Evolutionary conservation across 1,140 invertebrate species (phyloP), one percentile per base, ranked within the genome.

Genomic region (Zaprionus capensis): DNA sequence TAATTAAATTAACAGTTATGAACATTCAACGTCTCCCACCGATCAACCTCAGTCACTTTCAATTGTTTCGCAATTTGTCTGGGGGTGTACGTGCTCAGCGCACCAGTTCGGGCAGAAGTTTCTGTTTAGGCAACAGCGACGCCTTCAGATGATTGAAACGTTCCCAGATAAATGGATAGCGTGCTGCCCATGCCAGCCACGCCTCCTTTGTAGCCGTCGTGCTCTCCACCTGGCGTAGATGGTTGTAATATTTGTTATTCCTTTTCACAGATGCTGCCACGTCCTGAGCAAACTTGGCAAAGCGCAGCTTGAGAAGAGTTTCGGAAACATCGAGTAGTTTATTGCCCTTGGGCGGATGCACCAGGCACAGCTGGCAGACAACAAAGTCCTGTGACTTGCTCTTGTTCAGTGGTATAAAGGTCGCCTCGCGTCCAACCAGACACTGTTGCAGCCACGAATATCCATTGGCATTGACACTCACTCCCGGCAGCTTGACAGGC

Each of bases 401-500:
- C 24, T 88, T 86, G 28, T 87, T 92, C 3, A 92, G 55, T 6
- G 91, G 91, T 74, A 92, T 70, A 28, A 92, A 92, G 56, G 91
- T 92, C 7, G 91, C 91, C 24, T 92, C 81, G 5, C 87, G 91
- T 44, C 91, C 91, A 17, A 92, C 28, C 2, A 92, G 63, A 51
- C 91, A 92, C 64, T 88, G 84, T 51, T 92, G 91, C 34, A 92
- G 73, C 91, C 91, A 92, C 4, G 91, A 81, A 28, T 86, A 80
- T 6, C 91, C 91, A 65, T 92, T 92, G 26, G 88, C 77, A 73
- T 92, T 83, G 14, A 92, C 91, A 1, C 75, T 53, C 4, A 92
- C 84, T 0, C 91, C 91, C 0, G 91, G 86, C 70, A 92, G 53
- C 58, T 92, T 92, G 20, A 92, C 82, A 0, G 91, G 80, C 57